These are phyloP conservation scores for Troglohyphantes excavatus DNA, from an alignment of 2,888 invertebrate species.

Conservation along the genomic window DNA sequence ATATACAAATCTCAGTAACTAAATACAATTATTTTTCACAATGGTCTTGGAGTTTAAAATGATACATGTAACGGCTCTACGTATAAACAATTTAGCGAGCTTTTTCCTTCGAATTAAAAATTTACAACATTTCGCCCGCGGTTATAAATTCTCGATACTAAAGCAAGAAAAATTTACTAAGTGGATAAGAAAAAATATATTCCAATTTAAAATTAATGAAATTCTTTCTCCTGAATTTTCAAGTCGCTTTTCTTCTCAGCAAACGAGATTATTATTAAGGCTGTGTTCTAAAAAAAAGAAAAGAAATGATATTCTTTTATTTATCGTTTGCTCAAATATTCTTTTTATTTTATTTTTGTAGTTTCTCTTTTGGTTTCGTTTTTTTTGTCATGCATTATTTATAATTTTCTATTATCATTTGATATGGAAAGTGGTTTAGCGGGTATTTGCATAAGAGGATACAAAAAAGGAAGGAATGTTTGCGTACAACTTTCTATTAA, in stretches of 20 bases:
- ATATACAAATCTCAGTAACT: too few species aligned
- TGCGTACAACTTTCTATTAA: too few species aligned
- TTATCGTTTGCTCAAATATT: neutral
- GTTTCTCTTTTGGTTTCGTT: conserved; percentile 1
- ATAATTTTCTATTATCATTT: conserved; percentile 13
- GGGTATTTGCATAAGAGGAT: conserved; percentile 64
- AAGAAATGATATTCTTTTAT: conserved; percentile 14
- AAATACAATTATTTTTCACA: too few species aligned
- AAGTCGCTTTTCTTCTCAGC: neutral
- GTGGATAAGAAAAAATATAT: conserved; percentile 16
- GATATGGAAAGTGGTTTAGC: conserved; percentile 20
- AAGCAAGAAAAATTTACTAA: too few species aligned
- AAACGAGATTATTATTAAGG: conserved; percentile 70
- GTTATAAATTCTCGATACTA: too few species aligned
- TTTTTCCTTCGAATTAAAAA: too few species aligned
- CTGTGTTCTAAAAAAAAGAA: neutral
- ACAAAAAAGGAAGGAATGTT: too few species aligned
- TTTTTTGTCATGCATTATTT: conserved; percentile 9
- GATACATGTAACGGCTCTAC: too few species aligned
- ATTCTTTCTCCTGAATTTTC: conserved; percentile 49
- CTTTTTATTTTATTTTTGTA: too few species aligned
- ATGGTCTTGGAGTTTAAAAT: too few species aligned
- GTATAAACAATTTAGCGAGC: too few species aligned
- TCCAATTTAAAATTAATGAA: conserved; percentile 73
- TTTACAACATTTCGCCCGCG: too few species aligned